phyloP scores from a whole-genome alignment of 2,797 vertebrate genomes.

The Pygocentrus nattereri region DNA sequence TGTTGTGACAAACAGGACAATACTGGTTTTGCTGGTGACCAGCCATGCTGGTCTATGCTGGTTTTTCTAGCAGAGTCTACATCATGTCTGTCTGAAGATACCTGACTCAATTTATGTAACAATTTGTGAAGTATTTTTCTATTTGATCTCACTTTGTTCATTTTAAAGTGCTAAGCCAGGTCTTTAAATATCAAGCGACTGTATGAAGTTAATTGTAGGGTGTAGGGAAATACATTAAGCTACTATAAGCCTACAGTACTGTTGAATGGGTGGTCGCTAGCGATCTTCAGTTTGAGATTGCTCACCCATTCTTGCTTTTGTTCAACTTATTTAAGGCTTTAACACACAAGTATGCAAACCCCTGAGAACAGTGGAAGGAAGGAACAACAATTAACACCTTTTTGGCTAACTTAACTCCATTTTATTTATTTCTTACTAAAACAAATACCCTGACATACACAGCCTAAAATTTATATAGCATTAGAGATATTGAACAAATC shows the following conservation, averaged over 20 bases:
- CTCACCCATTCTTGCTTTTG: slow-evolving; percentile 19
- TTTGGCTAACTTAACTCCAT: slow-evolving; percentile 49
- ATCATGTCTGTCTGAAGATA: neutral
- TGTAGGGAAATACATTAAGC: neutral
- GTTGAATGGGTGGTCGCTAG: neutral
- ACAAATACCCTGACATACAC: slow-evolving; percentile 68
- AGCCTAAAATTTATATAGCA: slow-evolving; percentile 71
- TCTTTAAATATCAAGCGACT: neutral
- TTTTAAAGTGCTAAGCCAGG: neutral
- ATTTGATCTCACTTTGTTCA: neutral
- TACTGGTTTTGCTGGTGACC: too few species aligned
- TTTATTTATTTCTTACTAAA: slow-evolving; percentile 68
- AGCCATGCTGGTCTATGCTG: too few species aligned
- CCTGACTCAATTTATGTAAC: neutral
- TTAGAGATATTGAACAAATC: slow-evolving; percentile 71
- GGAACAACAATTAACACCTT: slow-evolving; percentile 20
- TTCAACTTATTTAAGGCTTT: slow-evolving; percentile 1
- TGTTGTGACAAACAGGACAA: too few species aligned
- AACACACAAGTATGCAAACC: neutral
- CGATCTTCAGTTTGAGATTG: neutral
- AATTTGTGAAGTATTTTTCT: neutral
- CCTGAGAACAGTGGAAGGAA: neutral
- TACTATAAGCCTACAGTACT: neutral
- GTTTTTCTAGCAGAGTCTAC: too few species aligned
- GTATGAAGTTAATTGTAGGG: slow-evolving; percentile 16